Base-by-base conservation (phyloP, 2,797 vertebrate genomes). In the Alfaro cultratus region DNA sequence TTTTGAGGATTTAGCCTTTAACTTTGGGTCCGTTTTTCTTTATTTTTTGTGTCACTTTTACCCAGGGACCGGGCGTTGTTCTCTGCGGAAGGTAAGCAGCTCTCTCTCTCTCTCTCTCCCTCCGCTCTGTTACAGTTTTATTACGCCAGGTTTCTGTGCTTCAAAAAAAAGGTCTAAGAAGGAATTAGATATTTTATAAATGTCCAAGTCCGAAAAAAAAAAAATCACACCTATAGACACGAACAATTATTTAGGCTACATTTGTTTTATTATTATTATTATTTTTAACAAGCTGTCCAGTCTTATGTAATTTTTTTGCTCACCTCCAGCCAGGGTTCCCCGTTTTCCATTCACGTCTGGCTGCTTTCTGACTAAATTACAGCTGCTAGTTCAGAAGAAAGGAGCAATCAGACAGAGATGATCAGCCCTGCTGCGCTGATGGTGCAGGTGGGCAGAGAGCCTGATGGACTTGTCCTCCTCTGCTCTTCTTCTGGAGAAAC, bases 401-500 rank as follows among this genome's bases (percentile, higher is more conserved):
- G 68, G 43, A 34, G 2, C 18, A 16, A 2, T 49, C 39, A 67
- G 31, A 8, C 46, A 67, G 43, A 41, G 53, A 57, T 64, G 51
- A 71, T 43, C 21, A 31, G 29, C 71, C 18, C 21, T 75, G 49
- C 26, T 67, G 51, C 67, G 34, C 70, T 67, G 31, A 26, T 12
- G 3, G 39, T 60, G 57, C 64, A 80, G 57, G 49, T 81, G 72
- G 16, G 5, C 53, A 64, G 55, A 36, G 62, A 55, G 55, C 21
- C 73, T 53, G 41, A 60, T 84, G 67, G 80, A 78, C 76, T 62
- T 64, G 68, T 34, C 15, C 75, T 78, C 81, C 46, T 85, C 26
- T n/a, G 84, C 34, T 71, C 84, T 79, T 74, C 76, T 67, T 76
- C 73, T 82, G 85, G n/a, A 12, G 60, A 46, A 84, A 87, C 89